These are phyloP conservation scores for Heliconius hortense DNA, from an alignment of 2,888 invertebrate species.

Conservation along the genomic window DNA sequence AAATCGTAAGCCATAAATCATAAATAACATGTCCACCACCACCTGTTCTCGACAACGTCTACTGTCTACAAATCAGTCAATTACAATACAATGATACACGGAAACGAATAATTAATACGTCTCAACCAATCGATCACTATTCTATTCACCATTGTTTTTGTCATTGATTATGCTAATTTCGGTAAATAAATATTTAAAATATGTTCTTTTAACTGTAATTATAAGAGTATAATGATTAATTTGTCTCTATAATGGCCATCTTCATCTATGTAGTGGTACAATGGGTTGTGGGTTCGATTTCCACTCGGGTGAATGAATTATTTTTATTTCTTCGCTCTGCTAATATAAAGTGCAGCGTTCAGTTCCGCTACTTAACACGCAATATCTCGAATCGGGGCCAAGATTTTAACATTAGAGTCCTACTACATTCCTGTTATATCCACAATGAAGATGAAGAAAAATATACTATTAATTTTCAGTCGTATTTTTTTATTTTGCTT, in stretches of 20 bases:
- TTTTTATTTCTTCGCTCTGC: neutral
- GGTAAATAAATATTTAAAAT: neutral
- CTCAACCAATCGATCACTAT: constrained; percentile 3
- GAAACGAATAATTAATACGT: constrained; percentile 17
- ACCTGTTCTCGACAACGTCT: constrained; percentile 10
- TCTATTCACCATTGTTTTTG: neutral
- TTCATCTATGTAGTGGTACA: neutral
- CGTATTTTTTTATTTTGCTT: neutral
- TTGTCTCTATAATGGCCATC: neutral
- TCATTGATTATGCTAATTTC: neutral
- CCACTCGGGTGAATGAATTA: neutral
- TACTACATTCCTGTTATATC: neutral
- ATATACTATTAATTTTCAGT: neutral
- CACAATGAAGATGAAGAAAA: neutral
- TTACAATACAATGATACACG: constrained; percentile 27
- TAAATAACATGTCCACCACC: neutral
- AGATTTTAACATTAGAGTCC: too few species aligned
- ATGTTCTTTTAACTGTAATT: neutral
- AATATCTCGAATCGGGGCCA: too few species aligned
- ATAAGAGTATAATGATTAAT: neutral
- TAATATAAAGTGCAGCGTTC: neutral
- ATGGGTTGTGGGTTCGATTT: neutral
- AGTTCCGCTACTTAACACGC: neutral
- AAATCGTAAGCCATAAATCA: neutral
- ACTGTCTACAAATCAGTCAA: constrained; percentile 14